Evolutionary conservation across 2,797 vertebrate genomes (phyloP), one percentile per base, ranked within the genome.

Genomic region (Channallabes apus): DNA sequence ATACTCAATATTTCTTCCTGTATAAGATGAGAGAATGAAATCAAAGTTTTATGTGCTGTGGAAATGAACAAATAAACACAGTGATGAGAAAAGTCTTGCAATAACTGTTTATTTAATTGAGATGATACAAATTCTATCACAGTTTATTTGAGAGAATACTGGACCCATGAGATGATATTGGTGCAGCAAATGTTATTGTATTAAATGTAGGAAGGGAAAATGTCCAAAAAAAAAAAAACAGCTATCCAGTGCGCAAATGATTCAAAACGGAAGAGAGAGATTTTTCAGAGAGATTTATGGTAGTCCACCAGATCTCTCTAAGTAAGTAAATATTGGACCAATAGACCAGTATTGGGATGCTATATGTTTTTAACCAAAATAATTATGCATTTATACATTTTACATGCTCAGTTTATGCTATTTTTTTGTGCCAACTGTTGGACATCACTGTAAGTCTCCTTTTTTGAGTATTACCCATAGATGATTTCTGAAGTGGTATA

Each of bases 51-150:
- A 93, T 92, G 89, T 71, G 84, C 90, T 87, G 87, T 80, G 89
- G 90, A 91, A 90, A 83, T 88, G 88, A 93, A 91, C 86, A 91
- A 91, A 93, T 93, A 94, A 94, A 92, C 91, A 92, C 91, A 88
- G 91, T 92, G 89, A 95, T 90, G 86, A 93, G 93, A 91, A 93
- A 93, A 93, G 89, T 92, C 85, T 80, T 81, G 93, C 92, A 93
- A 94, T 94, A 95, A 93, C 91, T 92, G 90, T 83, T 91, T 90
- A 94, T 94, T 94, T 92, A 92, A 94, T 94, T 92, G 91, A 84
- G 90, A 92, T 89, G 84, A 87, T 91, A 91, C 90, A 92, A 91
- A 94, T 92, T 87, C 89, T 87, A 92, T 94, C 89, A 90, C 83
- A 62, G 59, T 88, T 91, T 91, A 91, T 93, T 91, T 90, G 82